Evolutionary conservation across 1,140 invertebrate genomes (phyloP).

Genomic region (Forficula auricularia): DNA sequence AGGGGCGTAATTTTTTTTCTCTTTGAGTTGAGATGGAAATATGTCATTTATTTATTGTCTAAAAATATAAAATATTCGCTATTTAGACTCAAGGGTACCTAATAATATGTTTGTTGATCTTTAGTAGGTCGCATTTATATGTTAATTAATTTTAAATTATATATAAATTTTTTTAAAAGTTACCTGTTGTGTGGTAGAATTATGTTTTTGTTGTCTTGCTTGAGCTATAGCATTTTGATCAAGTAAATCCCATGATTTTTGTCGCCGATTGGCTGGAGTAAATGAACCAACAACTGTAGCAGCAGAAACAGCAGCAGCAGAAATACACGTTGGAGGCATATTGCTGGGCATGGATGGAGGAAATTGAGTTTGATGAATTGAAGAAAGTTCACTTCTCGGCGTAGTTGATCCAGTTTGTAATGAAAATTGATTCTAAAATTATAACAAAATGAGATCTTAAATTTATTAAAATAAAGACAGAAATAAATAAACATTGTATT

Average conservation of each 20-base stretch:
- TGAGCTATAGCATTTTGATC: conserved; percentile 62
- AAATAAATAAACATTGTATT: no score
- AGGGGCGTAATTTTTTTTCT: no score
- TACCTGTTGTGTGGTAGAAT: conserved; percentile 39
- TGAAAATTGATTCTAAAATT: conserved; percentile 12
- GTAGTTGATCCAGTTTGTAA: conserved; percentile 15
- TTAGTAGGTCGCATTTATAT: no score
- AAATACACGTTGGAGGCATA: background rate
- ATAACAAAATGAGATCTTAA: background rate
- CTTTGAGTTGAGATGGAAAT: no score
- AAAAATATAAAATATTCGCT: no score
- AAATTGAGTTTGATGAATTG: conserved; percentile 11
- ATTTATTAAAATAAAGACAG: no score
- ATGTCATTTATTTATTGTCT: no score
- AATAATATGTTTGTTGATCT: no score
- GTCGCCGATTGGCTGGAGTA: conserved; percentile 41
- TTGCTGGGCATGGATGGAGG: background rate
- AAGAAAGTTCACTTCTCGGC: conserved; percentile 14
- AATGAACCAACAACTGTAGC: conserved; percentile 8
- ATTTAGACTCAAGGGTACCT: no score
- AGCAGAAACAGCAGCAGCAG: conserved; percentile 6
- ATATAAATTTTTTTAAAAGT: no score
- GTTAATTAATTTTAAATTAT: no score
- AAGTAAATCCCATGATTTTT: conserved; percentile 82
- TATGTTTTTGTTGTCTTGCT: conserved; percentile 38